Percentiles rank a stretch among this genome's conserved stretches.
phyloP scores from a whole-genome alignment of 2,888 invertebrate genomes.

The Coelinius sp. region DNA sequence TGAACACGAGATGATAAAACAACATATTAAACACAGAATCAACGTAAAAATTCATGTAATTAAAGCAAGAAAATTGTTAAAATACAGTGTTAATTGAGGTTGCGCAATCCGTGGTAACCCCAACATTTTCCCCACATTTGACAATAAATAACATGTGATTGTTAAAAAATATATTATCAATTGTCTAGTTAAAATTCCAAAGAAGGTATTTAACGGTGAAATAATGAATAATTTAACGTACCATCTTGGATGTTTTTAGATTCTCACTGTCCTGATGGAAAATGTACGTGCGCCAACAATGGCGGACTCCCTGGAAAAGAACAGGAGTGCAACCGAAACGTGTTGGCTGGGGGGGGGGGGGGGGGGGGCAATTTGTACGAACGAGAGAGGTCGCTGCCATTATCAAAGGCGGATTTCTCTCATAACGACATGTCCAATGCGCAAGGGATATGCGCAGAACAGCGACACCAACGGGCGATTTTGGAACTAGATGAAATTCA shows the following conservation, averaged over 20 bases:
- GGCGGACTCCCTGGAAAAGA: constrained; percentile 90
- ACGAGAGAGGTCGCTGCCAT: constrained; percentile 51
- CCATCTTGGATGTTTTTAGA: constrained; percentile 89
- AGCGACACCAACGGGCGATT: background rate
- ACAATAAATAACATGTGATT: constrained; percentile 34
- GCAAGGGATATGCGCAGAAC: background rate
- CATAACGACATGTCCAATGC: too few species aligned
- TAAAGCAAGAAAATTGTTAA: background rate
- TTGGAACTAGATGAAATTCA: background rate
- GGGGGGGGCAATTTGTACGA: constrained; percentile 38
- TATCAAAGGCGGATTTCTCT: constrained; percentile 37
- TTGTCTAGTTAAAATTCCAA: background rate
- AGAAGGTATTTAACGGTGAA: background rate
- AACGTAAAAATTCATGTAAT: background rate
- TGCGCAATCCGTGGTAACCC: constrained; percentile 68
- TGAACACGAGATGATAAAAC: too few species aligned
- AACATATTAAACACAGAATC: background rate
- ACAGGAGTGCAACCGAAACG: constrained; percentile 55
- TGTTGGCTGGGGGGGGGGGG: constrained; percentile 42
- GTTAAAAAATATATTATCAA: constrained; percentile 57
- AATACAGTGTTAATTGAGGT: constrained; percentile 49
- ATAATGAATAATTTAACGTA: constrained; percentile 71
- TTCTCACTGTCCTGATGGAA: constrained; percentile 80
- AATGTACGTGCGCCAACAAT: constrained; percentile 87
- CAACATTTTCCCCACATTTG: constrained; percentile 50